Evolutionary conservation across 1,140 invertebrate genomes (phyloP), one percentile per base, ranked within the genome.

Genomic region (Coboldia fuscipes): DNA sequence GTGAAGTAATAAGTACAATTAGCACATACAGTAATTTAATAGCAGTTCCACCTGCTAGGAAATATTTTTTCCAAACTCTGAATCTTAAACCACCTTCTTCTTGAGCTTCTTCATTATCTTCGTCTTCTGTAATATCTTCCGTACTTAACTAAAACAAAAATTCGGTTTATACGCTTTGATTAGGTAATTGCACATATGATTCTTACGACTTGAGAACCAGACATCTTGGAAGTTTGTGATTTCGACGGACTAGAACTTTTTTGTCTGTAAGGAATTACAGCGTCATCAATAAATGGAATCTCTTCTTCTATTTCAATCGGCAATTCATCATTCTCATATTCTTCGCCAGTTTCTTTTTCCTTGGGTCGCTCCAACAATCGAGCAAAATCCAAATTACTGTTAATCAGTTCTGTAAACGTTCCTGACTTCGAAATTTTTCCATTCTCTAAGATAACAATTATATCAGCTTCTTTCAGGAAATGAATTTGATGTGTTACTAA

Each of bases 401-500:
- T 50, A 0, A 54, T 41, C 0, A 76, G 40, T 19, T 70, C 60
- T 1, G 58, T 45, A 36, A 64, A 75, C 0, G 57, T 62, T 13
- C 71, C 71, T 47, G 65, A 50, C 2, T 58, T 55, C 28, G 60
- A 48, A 12, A 74, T 58, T 14, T 41, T 44, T 3, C 71, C 79
- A 45, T 72, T 67, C 46, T 85, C 72, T 12, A 89, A 44, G 12
- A 86, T 67, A 4, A 88, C 57, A 40, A 93, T 83, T 36, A 66
- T 61, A 45, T 82, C 70, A 0, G 72, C 76, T 28, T 66, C 60
- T 43, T 71, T 66, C 1, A 90, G 51, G 45, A 75, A 83, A 39
- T 88, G 81, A 19, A 86, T 50, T 43, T 88, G 82, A 61, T 89
- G 82, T 3, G 83, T 89, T 2, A 82, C 73, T 5, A 89, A 58